Conservation (phyloP, 2,888 invertebrate species). For the Spisula subtruncata region DNA sequence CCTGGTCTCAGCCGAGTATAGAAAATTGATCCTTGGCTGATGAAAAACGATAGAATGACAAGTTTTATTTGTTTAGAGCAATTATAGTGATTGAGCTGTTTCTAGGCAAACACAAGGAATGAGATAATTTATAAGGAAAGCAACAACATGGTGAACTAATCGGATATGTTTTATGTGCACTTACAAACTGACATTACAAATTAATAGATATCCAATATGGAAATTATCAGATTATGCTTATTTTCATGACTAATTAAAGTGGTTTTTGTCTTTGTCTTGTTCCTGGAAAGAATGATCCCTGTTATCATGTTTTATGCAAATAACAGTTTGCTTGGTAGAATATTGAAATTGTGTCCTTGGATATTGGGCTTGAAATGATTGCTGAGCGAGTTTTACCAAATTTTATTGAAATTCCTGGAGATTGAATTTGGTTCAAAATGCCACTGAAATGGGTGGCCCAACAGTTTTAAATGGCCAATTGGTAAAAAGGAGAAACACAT, state of each 20-base stretch:
- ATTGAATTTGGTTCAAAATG: no score
- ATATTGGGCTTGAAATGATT: no score
- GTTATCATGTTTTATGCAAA: no score
- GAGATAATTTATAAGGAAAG: constrained; percentile 45
- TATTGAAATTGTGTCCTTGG: no score
- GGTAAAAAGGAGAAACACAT: no score
- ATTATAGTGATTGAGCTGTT: constrained; percentile 30
- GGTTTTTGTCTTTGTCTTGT: background rate
- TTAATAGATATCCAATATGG: constrained; percentile 10
- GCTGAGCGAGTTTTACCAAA: no score
- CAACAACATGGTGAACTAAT: constrained; percentile 27
- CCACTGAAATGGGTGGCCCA: no score
- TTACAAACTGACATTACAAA: constrained; percentile 37
- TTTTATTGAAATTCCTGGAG: no score
- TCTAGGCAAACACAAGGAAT: constrained; percentile 32
- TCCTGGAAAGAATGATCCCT: background rate
- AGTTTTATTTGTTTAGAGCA: constrained; percentile 50
- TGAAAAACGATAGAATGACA: constrained; percentile 46
- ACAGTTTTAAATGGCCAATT: no score
- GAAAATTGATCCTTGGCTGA: constrained; percentile 48
- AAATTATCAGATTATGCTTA: constrained; percentile 13
- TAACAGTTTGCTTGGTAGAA: no score
- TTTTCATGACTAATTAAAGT: background rate
- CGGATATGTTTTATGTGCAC: constrained; percentile 36
- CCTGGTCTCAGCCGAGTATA: constrained; percentile 34